A percentile compares a stretch with the other conserved stretches of the same genome.
Evolutionary conservation across 2,888 invertebrate genomes (phyloP).

Genomic region (Siphlonurus alternatus): DNA sequence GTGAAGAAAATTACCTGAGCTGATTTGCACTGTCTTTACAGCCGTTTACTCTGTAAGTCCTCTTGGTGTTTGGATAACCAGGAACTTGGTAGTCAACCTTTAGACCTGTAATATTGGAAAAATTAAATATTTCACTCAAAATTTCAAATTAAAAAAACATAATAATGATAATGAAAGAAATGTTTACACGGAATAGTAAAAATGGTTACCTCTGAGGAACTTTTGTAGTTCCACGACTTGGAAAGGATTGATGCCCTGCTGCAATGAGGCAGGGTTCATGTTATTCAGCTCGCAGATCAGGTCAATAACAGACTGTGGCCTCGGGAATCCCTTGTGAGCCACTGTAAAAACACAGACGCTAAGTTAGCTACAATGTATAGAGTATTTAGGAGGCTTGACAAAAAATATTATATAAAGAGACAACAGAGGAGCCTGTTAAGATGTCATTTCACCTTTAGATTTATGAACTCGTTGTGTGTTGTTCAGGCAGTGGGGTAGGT

Average conservation of each 20-base stretch:
- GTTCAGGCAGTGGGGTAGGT: no score
- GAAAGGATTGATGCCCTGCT: neutral
- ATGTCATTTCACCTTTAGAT: no score
- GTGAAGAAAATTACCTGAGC: no score
- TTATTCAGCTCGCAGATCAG: conserved; percentile 22
- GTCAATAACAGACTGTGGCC: conserved; percentile 30
- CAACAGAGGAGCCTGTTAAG: no score
- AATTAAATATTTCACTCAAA: conserved; percentile 5
- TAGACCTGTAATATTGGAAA: conserved; percentile 15
- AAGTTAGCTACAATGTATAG: no score
- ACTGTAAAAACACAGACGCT: conserved; percentile 35
- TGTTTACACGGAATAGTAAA: neutral
- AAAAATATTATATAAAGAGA: no score
- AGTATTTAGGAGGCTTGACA: no score
- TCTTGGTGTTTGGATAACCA: conserved; percentile 23
- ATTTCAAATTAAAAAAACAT: neutral
- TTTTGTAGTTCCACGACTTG: conserved; percentile 16
- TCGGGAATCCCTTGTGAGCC: conserved; percentile 64
- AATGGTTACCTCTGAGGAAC: conserved; percentile 27
- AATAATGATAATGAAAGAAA: neutral
- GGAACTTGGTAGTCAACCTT: conserved; percentile 33
- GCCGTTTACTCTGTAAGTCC: conserved; percentile 31
- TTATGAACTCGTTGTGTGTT: no score
- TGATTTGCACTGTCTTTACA: no score
- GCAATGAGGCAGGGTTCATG: neutral